phyloP scores from a whole-genome alignment of 2,113 vertebrate genomes.

The Cricetomys ansorgei region DNA sequence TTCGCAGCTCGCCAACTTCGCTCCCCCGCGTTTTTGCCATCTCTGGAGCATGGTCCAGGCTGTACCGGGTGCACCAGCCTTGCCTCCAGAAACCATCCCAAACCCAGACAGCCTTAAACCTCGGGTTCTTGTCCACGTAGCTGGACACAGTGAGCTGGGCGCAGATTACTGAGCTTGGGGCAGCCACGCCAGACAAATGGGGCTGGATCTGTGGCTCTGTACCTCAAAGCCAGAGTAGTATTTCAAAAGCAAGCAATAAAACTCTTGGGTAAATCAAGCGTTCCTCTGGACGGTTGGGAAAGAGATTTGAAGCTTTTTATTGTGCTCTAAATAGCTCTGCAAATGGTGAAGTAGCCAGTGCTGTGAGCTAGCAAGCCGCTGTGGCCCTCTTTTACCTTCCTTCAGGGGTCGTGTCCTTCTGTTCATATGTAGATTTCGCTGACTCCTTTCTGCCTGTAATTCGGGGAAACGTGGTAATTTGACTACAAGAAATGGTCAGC shows the following conservation, averaged over 20 bases:
- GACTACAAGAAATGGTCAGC: constrained; percentile 59
- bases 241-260: constrained; percentile 76
- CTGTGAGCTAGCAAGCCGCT: not conserved
- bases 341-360: not conserved
- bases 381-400: constrained; percentile 24
- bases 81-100: not conserved
- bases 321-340: constrained; percentile 56
- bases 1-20: not conserved
- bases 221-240: constrained; percentile 70
- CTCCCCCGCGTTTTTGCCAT: not conserved
- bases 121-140: not conserved
- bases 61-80: not conserved
- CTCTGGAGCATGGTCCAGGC: not conserved
- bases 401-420: constrained; percentile 45
- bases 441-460: constrained; percentile 15
- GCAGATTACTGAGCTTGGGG: not conserved
- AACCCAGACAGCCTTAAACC: not conserved
- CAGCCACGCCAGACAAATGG: constrained; percentile 64
- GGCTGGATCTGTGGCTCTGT: constrained; percentile 62
- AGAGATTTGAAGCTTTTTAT: constrained; percentile 71
- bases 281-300: constrained; percentile 59
- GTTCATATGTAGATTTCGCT: constrained; percentile 48
- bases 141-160: not conserved
- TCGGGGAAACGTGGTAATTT: constrained; percentile 6
- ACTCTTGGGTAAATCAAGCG: constrained; percentile 58